Evolutionary conservation across 2,888 invertebrate genomes (phyloP).

Genomic region (Malthinus flaveolus): DNA sequence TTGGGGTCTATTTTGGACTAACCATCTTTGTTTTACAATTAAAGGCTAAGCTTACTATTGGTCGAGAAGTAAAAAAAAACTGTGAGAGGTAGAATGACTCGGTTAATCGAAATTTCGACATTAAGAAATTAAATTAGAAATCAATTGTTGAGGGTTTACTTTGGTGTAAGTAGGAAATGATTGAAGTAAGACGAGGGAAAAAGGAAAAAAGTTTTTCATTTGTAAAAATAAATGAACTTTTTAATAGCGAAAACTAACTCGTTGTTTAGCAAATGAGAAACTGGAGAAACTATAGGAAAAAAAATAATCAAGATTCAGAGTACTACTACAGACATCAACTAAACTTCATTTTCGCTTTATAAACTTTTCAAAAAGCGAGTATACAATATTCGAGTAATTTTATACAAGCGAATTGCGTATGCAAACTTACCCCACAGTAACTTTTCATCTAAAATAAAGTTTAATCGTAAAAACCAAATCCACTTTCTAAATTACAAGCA

Average conservation of each 20-base stretch:
- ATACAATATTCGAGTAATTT: slow-evolving; percentile 6
- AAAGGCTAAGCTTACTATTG: no score
- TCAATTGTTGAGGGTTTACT: no score
- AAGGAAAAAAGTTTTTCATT: not conserved
- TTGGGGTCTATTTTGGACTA: no score
- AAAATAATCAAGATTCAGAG: slow-evolving; percentile 3
- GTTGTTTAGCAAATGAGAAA: not conserved
- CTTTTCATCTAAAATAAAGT: slow-evolving; percentile 4
- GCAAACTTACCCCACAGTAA: not conserved
- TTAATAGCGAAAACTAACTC: not conserved
- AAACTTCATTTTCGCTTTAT: slow-evolving; percentile 5
- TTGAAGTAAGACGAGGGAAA: not conserved
- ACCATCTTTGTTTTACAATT: no score
- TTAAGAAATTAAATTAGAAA: no score
- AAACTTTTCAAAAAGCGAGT: slow-evolving; percentile 2
- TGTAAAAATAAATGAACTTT: not conserved
- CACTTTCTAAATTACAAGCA: slow-evolving; percentile 1
- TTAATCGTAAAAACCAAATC: slow-evolving; percentile 3
- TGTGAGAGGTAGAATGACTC: no score
- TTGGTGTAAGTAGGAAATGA: no score
- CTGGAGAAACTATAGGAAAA: not conserved
- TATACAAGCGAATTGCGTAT: slow-evolving; percentile 4
- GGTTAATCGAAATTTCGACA: no score
- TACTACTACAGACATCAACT: slow-evolving; percentile 3
- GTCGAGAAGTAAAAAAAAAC: no score